Evolutionary conservation across 2,888 invertebrate genomes (phyloP).

Genomic region (Apamea anceps): DNA sequence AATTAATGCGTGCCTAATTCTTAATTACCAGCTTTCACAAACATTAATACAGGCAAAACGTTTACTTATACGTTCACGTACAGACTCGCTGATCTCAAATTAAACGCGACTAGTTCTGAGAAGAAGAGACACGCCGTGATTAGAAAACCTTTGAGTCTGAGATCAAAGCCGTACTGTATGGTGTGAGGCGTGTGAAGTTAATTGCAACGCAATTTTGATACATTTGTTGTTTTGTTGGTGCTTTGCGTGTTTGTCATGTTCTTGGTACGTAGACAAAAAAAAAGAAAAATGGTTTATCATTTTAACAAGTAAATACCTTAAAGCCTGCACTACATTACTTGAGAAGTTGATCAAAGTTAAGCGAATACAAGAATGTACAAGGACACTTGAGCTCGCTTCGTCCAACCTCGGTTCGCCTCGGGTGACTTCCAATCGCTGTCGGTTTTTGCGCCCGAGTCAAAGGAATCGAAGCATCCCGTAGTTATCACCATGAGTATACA

Average conservation of each 20-base stretch:
- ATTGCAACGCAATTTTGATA: constrained; percentile 33
- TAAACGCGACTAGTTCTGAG: constrained; percentile 24
- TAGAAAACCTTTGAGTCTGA: constrained; percentile 43
- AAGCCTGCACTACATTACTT: not conserved
- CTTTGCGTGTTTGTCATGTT: not conserved
- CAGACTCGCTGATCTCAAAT: constrained; percentile 23
- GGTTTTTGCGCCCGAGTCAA: too few relatives aligned
- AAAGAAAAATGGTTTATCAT: too few relatives aligned
- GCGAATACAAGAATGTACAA: too few relatives aligned
- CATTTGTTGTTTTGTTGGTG: constrained; percentile 10
- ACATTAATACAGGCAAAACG: constrained; percentile 18
- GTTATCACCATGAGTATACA: too few relatives aligned
- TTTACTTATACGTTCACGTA: constrained; percentile 27
- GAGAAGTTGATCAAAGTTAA: too few relatives aligned
- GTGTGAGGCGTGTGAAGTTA: constrained; percentile 4
- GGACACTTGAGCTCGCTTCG: too few relatives aligned
- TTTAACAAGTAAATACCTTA: too few relatives aligned
- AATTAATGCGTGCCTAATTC: constrained; percentile 2
- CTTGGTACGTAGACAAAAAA: not conserved
- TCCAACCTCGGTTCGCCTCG: too few relatives aligned
- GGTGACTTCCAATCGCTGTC: too few relatives aligned
- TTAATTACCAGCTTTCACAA: constrained; percentile 23
- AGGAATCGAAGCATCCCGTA: too few relatives aligned
- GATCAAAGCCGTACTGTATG: constrained; percentile 31
- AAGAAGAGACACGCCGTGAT: constrained; percentile 21